phyloP scores from a whole-genome alignment of 2,797 vertebrate genomes.

The Zonotrichia albicollis region DNA sequence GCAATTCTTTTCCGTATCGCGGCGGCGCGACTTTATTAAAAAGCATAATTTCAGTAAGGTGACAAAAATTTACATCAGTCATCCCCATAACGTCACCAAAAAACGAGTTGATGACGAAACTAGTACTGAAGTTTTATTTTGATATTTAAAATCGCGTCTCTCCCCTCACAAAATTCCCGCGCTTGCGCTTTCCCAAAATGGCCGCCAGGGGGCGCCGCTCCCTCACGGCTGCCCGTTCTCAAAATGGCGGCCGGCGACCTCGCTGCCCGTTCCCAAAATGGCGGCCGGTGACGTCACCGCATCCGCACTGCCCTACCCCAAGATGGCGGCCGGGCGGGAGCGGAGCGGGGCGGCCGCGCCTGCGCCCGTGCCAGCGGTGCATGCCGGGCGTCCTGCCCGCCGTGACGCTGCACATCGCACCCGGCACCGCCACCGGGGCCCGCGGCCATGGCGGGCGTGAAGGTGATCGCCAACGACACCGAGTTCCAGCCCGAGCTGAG shows the following conservation, averaged over 20 bases:
- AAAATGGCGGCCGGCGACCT: not conserved
- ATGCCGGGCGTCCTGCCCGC: constrained; percentile 32
- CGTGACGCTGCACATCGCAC: constrained; percentile 76
- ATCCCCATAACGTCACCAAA: not conserved
- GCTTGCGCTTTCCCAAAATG: not conserved
- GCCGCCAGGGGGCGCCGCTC: no score
- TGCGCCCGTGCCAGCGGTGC: constrained; percentile 23
- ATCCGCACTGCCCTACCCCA: rapidly evolving
- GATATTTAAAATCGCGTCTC: not conserved
- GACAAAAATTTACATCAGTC: not conserved
- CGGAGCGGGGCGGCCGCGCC: not conserved
- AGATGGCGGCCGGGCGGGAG: not conserved
- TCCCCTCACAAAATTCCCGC: not conserved
- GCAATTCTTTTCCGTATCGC: not conserved
- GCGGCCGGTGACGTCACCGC: no score
- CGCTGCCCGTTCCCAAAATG: not conserved
- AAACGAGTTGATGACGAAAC: not conserved
- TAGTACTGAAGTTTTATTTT: rapidly evolving
- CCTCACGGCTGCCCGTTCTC: not conserved
- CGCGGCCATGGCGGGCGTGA: constrained; percentile 88
- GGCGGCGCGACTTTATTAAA: not conserved
- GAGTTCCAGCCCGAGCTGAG: constrained; percentile 97
- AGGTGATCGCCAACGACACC: constrained; percentile 89
- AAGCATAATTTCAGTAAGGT: not conserved
- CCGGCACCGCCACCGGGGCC: not conserved